Evolutionary conservation across 2,888 invertebrate species (phyloP).

Genomic region (Epirrhoe alternata): DNA sequence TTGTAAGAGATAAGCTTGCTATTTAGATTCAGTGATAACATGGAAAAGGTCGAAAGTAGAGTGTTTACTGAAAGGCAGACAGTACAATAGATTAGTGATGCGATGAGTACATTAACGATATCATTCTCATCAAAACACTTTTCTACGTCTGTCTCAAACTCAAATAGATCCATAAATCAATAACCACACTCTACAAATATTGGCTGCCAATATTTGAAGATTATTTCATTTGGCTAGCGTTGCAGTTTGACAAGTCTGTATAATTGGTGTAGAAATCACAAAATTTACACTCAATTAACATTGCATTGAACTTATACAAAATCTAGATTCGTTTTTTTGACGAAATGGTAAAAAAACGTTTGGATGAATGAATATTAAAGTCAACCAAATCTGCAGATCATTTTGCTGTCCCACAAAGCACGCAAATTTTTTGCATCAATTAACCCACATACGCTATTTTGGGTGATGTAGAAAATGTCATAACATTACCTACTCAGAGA

Average conservation of each 20-base stretch:
- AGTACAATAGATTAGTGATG: no score
- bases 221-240: slow-evolving; percentile 11
- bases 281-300: no score
- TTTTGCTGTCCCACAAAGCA: slow-evolving; percentile 7
- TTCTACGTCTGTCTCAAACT: not conserved
- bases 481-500: slow-evolving; percentile 27
- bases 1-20: no score
- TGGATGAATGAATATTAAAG: not conserved
- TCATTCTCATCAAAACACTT: not conserved
- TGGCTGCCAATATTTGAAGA: slow-evolving; percentile 17
- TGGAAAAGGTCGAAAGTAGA: no score
- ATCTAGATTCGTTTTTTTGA: no score
- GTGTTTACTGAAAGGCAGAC: no score
- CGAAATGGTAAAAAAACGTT: not conserved
- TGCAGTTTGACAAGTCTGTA: not conserved
- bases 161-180: slow-evolving; percentile 13
- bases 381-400: not conserved
- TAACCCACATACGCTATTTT: slow-evolving; percentile 24
- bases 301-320: no score
- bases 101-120: no score
- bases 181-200: slow-evolving; percentile 14
- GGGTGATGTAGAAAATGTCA: slow-evolving; percentile 18
- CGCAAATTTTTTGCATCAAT: slow-evolving; percentile 18
- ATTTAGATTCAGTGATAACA: no score
- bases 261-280: slow-evolving; percentile 16